Evolutionary conservation across 2,797 vertebrate species (phyloP), one percentile per base, ranked within the genome.

Genomic region (Cirrhinus molitorella): DNA sequence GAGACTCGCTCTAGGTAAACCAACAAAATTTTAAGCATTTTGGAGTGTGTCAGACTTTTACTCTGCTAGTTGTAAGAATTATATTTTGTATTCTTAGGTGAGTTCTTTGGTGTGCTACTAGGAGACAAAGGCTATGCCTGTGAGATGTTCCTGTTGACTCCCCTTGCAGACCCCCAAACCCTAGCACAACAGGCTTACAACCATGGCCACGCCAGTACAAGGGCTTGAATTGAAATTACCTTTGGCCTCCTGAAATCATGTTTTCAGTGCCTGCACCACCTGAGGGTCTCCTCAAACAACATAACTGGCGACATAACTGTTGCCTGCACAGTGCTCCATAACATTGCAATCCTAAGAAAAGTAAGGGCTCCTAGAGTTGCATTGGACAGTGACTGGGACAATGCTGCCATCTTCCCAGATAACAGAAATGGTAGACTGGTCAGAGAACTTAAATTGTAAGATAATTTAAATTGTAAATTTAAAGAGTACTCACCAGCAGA

Each of bases 241-340:
- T 81, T 78, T 5, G 55, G 78, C 21, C 65, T 59, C 25, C 31
- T 76, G 21, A 86, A 84, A 28, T 59, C 61, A 3, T 28, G 43
- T 17, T 75, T 83, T 14, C 23, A 74, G 17, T 82, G 65, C 63
- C 72, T 70, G 63, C 6, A 57, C 25, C 61, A 65, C 23, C 17
- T 49, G 14, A 49, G 47, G 37, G 81, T 83, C 2, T 17, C 68
- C 12, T 43, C 68, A 47, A 19, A 65, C 17, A 59, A 57, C 13
- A n/a, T n/a, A n/a, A n/a, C n/a, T n/a, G n/a, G n/a, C n/a, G n/a
- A n/a, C n/a, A n/a, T n/a, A n/a, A n/a, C n/a, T n/a, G n/a, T n/a
- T n/a, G 85, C 75, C 0, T 86, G 80, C 28, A 49, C 67, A 2
- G 45, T 83, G 9, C n/a, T n/a, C n/a, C n/a, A n/a, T n/a, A n/a